Conservation (phyloP, 64 coral and sea anemone genomes). For the Montipora cactus region DNA sequence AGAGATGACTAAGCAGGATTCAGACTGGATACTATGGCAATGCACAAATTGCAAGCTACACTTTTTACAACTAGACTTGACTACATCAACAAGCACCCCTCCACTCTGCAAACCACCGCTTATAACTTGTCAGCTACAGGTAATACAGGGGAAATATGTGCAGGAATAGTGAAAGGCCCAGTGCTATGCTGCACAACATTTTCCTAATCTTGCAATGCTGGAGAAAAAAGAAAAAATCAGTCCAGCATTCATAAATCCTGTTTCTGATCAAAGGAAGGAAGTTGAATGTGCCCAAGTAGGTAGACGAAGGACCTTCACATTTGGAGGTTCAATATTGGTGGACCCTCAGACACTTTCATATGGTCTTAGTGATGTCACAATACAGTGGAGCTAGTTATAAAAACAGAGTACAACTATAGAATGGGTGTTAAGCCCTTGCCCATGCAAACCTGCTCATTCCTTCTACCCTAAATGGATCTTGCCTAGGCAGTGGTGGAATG, state of each 20-base stretch:
- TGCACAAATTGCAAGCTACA: no score
- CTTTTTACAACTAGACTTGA: no score
- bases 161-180: conserved; percentile 32
- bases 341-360: conserved; percentile 53
- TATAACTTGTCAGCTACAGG: conserved; percentile 39
- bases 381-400: background rate
- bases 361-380: no score
- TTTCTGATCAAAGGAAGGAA: conserved; percentile 24
- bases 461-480: conserved; percentile 70
- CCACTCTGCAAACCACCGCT: no score
- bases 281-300: conserved; percentile 45
- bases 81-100: no score
- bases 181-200: conserved; percentile 42
- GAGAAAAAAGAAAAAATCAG: background rate
- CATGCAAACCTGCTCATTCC: conserved; percentile 65
- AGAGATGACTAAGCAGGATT: no score
- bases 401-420: background rate
- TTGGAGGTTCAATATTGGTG: conserved; percentile 76
- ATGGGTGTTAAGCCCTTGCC: conserved; percentile 61
- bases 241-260: conserved; percentile 49
- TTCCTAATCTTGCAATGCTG: background rate
- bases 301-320: conserved; percentile 44
- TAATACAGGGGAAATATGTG: conserved; percentile 22
- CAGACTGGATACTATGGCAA: no score
- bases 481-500: background rate